Base-by-base conservation (phyloP, 2,113 vertebrate species). In the Lophura nycthemera region DNA sequence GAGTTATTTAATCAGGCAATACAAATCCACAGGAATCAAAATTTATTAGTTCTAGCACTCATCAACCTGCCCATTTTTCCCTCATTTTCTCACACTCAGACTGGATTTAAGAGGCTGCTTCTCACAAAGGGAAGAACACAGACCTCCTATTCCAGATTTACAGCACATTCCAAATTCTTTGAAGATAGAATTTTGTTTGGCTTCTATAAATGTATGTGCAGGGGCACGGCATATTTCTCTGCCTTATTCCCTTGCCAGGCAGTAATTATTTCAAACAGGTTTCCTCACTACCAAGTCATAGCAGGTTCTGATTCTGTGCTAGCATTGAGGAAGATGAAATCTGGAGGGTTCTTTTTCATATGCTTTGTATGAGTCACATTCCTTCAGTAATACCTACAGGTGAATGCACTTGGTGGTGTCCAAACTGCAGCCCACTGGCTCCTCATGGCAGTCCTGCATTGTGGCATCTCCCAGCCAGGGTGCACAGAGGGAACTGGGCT, bases 101-200 rank as follows among this genome's bases (percentile, higher is more conserved):
- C 25, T 84, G 54, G 30, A 57, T 89, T 71, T 78, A 61, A 78
- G 70, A 70, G 75, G 61, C 43, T 85, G 36, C 40, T 83, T 74
- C 87, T 85, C 59, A n/a, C 2, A 34, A 57, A 56, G 52, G 66
- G 7, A 54, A 50, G 83, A 74, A 17, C 42, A 36, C 6, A 76
- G 8, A 5, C 3, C 4, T 4, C 15, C 38, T 70, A 5, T 60
- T 61, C 66, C 45, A 76, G 74, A 65, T 82, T 47, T 69, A 82
- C 52, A 82, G 88, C 59, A 73, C 70, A 67, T 69, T 43, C 7
- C 14, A 27, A 65, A 52, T 15, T 32, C 64, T 83, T 80, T 65
- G 59, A 80, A 63, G 73, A 24, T 25, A 57, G 63, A 93, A 65
- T 72, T 65, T 79, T 75, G 42, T 78, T 89, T 91, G 61, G 32